Base-by-base conservation (phyloP, 2,888 invertebrate genomes). In the Cheilosia vulpina region DNA sequence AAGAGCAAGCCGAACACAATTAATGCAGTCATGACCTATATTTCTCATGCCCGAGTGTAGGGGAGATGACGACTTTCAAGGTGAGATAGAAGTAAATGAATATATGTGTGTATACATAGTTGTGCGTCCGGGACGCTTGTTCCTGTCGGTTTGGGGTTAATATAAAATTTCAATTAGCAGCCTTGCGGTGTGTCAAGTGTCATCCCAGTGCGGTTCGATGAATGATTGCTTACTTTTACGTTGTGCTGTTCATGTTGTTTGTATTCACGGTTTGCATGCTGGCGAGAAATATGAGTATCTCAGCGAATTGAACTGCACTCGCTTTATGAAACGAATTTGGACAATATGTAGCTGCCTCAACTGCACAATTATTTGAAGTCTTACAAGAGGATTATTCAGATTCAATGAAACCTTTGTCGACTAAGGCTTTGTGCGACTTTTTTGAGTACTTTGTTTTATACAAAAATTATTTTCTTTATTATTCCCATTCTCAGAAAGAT, bases 101-200 rank as follows among this genome's bases (percentile, higher is more conserved):
- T 11, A 47, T 1, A 19, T 19, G 19, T 17, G 11, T 19, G 47
- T 9, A 19, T 38, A 38, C 38, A 11, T 43, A 43, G 43, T 43
- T 43, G 34, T 38, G 34, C 13, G 38, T 45, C 17, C 19, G 19
- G 45, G 17, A 19, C 17, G 19, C 19, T 47, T 6, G 9, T 17
- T 17, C 17, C 15, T 17, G 2, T 17, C 6, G 17, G 9, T 17
- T 31, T 31, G 31, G 9, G 9, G 3, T 17, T 9, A 60, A 43
- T 43, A 17, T 43, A 43, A 21, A 24, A 27, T 60, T 60, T 41
- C 43, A 60, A 60, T 60, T 60, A 60, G 41, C n/a, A 11, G 3
- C 6, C 11, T 15, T 41, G 24, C 43, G 60, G 15, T 43, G 24
- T 41, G 41, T 34, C 57, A 34, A 38, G n/a, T 41, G 41, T 34